Evolutionary conservation across 2,113 vertebrate genomes (phyloP).

Genomic region (Scytalopus superciliaris): DNA sequence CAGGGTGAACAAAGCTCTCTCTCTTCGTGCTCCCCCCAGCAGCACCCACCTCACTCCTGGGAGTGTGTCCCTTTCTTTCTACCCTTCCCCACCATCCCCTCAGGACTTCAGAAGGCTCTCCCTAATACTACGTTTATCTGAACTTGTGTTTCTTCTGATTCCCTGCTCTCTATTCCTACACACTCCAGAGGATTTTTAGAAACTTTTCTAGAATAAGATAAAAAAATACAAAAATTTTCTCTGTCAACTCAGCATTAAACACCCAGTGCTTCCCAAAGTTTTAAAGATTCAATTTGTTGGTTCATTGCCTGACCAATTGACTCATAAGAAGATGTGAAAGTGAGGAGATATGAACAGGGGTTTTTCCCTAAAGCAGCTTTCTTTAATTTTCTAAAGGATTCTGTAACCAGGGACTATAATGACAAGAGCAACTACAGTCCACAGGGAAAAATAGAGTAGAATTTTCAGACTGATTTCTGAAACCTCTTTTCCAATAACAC

Average conservation of each 20-base stretch:
- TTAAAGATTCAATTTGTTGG: not conserved
- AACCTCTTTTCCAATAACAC: not conserved
- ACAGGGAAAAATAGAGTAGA: not conserved
- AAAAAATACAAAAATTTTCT: not conserved
- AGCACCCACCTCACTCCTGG: no score
- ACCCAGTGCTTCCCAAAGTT: not conserved
- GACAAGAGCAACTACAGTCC: not conserved
- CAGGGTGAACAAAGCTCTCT: no score
- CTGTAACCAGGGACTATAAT: not conserved
- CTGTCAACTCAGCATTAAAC: not conserved
- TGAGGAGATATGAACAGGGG: not conserved
- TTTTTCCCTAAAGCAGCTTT: not conserved
- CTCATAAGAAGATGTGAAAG: not conserved
- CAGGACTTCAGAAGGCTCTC: no score
- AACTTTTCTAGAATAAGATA: not conserved
- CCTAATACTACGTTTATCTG: not conserved
- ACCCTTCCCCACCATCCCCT: no score
- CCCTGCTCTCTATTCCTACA: not conserved
- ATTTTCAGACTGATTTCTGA: not conserved
- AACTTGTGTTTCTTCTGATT: not conserved
- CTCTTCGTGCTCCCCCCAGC: no score
- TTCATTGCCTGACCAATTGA: not conserved
- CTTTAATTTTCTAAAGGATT: not conserved
- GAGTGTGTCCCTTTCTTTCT: no score
- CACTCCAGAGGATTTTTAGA: not conserved